Base-by-base conservation (phyloP, 2,888 invertebrate species). In the Pardosa pseudoannulata region DNA sequence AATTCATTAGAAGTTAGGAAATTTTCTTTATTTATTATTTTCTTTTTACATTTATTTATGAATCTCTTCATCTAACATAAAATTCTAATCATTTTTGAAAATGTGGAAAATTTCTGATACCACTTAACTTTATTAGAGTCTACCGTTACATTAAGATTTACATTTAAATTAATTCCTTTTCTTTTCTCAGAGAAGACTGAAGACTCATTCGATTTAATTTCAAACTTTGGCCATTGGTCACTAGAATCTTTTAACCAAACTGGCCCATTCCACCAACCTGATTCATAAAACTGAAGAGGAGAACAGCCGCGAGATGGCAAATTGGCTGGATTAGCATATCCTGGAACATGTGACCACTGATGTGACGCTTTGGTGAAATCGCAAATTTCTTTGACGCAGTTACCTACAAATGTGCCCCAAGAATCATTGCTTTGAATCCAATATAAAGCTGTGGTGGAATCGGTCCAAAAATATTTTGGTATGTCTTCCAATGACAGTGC, bases 41-140 rank as follows among this genome's bases (percentile, higher is more conserved):
- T 67, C n/a, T 31, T 67, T 67, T 32, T 29, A n/a, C 67, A 67
- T 3, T 67, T 67, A 0, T 67, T 67, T 36, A 36, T 36, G 11
- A n/a, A 29, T 67, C 31, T 31, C 1, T 31, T 28, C 11, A 67
- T 16, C 31, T 31, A 67, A 67, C 11, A 1, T 67, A 67, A 28
- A 11, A 31, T 5, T 32, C 67, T 32, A 16, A 67, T 28, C 31
- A 31, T 32, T 67, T 28, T 31, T 31, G n/a, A n/a, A n/a, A n/a
- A n/a, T n/a, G n/a, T n/a, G n/a, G n/a, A n/a, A n/a, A n/a, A n/a
- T n/a, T n/a, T n/a, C n/a, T n/a, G n/a, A n/a, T n/a, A n/a, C n/a
- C n/a, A n/a, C n/a, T n/a, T n/a, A n/a, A n/a, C n/a, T n/a, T n/a
- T n/a, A n/a, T n/a, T n/a, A n/a, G n/a, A n/a, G n/a, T n/a, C n/a